Evolutionary conservation across 2,113 vertebrate species (phyloP).

Genomic region (Shinisaurus crocodilurus): DNA sequence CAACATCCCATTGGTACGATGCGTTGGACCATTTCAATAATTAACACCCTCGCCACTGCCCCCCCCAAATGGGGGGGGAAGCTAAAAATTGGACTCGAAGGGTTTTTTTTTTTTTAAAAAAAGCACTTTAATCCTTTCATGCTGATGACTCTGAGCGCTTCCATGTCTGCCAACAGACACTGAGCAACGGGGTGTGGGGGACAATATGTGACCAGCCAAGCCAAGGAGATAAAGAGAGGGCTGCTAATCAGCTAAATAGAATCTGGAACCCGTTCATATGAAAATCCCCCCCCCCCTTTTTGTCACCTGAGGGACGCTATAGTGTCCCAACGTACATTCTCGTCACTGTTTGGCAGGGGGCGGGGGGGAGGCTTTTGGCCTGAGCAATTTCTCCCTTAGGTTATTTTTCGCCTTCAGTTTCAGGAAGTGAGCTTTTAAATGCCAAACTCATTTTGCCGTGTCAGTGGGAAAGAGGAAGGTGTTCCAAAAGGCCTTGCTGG

Average conservation of each 20-base stretch:
- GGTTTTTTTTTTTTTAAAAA: constrained; percentile 76
- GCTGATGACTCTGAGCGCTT: constrained; percentile 71
- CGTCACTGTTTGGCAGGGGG: constrained; percentile 76
- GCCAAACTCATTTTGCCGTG: constrained; percentile 81
- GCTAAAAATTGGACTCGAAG: constrained; percentile 75
- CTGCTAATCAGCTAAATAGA: constrained; percentile 83
- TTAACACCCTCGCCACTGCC: constrained; percentile 44
- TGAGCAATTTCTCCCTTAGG: constrained; percentile 75
- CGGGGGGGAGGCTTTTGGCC: constrained; percentile 61
- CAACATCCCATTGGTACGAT: constrained; percentile 76
- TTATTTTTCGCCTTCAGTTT: constrained; percentile 76
- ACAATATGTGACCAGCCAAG: constrained; percentile 67
- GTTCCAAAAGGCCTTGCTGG: constrained; percentile 78
- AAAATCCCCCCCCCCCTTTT: constrained; percentile 58
- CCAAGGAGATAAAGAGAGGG: constrained; percentile 75
- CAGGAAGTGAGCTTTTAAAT: constrained; percentile 81
- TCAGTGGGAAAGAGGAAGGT: constrained; percentile 69
- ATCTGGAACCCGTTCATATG: constrained; percentile 77
- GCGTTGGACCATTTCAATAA: constrained; percentile 70
- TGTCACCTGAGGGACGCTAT: constrained; percentile 76
- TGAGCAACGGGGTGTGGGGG: constrained; percentile 38
- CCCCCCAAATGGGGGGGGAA: constrained; percentile 9
- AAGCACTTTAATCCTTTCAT: constrained; percentile 80
- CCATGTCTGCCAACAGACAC: constrained; percentile 66
- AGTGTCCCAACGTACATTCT: constrained; percentile 72